These are phyloP conservation scores for Julus scanicus DNA, from an alignment of 2,888 invertebrate genomes.

Conservation along the genomic window DNA sequence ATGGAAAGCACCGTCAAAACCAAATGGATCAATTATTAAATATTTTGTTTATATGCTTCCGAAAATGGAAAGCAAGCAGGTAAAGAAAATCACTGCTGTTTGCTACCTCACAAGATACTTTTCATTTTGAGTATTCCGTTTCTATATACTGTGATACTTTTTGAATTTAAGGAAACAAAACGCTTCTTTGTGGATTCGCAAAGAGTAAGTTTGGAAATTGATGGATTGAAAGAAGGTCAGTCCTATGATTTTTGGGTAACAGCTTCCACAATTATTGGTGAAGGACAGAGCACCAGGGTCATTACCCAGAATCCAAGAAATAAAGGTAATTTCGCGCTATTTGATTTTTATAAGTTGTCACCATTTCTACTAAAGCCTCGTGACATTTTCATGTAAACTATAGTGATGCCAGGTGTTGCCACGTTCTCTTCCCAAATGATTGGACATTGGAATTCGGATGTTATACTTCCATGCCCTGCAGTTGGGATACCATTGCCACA, in stretches of 20 bases:
- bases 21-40: slow-evolving; percentile 81
- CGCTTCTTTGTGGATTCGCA: slow-evolving; percentile 46
- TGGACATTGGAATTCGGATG: slow-evolving; percentile 60
- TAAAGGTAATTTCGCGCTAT: slow-evolving; percentile 76
- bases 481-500: slow-evolving; percentile 78
- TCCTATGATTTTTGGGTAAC: slow-evolving; percentile 75
- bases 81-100: background rate
- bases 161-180: slow-evolving; percentile 52
- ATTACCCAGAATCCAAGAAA: slow-evolving; percentile 80
- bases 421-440: slow-evolving; percentile 73
- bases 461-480: slow-evolving; percentile 76
- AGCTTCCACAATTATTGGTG: slow-evolving; percentile 83
- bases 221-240: slow-evolving; percentile 55
- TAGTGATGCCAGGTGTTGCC: slow-evolving; percentile 85
- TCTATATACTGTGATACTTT: no score
- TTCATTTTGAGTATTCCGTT: background rate
- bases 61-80: slow-evolving; percentile 58
- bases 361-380: background rate
- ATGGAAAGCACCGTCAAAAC: slow-evolving; percentile 79
- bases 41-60: slow-evolving; percentile 68
- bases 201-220: slow-evolving; percentile 53
- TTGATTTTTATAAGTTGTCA: slow-evolving; percentile 79
- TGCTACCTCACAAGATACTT: background rate
- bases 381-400: background rate
- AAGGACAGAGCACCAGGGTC: slow-evolving; percentile 81